Evolutionary conservation across 1,140 invertebrate genomes (phyloP), one percentile per base, ranked within the genome.

Genomic region (Phortica variegata): DNA sequence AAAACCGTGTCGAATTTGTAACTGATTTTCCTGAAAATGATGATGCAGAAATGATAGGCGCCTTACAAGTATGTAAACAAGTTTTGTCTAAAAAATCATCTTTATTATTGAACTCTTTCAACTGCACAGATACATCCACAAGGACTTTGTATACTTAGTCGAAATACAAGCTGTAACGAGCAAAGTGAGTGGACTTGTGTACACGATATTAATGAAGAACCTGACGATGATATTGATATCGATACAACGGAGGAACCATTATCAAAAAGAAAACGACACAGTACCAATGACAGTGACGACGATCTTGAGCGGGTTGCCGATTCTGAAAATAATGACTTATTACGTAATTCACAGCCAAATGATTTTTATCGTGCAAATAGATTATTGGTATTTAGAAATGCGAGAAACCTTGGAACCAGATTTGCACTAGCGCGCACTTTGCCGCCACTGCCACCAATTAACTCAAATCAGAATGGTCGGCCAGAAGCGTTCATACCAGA

Each of bases 131-230:
- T 97, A 52, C 93, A 97, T 79, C 93, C 93, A 4, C 86, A 93
- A 65, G 91, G 92, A 2, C 94, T 91, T 88, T 90, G 88, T 76
- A 88, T 88, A 9, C 74, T 94, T 18, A 92, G 90, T 21, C 82
- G 93, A 49, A 95, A 95, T 77, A 87, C 93, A 16, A 91, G 87
- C 58, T 84, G 84, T 51, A 86, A 90, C 65, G 90, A 95, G 69
- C 84, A 83, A 58, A 88, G 90, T 36, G 92, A 95, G 87, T 95
- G 90, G 90, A 94, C 91, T 2, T 93, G 91, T 74, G 84, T 96
- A 17, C 93, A 96, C 77, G 92, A 95, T 71, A 93, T 97, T 45
- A 68, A 70, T 41, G 72, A 72, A 33, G 72, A 75, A 41, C 53
- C 58, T 9, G 48, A 45, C 10, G 59, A 58, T 0, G 61, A 58